phyloP scores from a whole-genome alignment of 2,888 invertebrate species.

The Dendrolimus pini region DNA sequence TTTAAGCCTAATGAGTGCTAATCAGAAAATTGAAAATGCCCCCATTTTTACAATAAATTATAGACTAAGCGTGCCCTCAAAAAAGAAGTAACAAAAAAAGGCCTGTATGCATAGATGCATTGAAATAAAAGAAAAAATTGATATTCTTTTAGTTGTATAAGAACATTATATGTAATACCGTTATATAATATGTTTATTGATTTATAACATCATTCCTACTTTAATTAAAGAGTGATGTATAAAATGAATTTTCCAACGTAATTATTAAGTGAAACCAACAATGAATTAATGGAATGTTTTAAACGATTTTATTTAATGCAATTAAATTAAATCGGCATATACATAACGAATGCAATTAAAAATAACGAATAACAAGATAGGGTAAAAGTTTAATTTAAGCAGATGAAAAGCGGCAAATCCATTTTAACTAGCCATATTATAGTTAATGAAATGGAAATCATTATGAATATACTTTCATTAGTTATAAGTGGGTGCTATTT shows the following conservation, averaged over 20 bases:
- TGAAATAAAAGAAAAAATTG: no score
- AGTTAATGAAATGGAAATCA: slow-evolving; percentile 3
- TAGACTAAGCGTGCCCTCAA: no score
- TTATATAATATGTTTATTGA: no score
- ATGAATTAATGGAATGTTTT: not conserved
- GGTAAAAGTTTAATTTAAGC: not conserved
- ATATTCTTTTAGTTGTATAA: no score
- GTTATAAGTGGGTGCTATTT: slow-evolving; percentile 11
- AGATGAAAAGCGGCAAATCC: not conserved
- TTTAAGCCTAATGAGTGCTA: no score
- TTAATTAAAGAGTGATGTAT: no score
- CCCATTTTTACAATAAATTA: no score
- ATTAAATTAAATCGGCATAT: not conserved
- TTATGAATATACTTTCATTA: slow-evolving; percentile 4
- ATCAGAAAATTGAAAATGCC: no score
- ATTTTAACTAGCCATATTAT: not conserved
- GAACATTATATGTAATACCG: no score
- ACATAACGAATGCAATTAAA: not conserved
- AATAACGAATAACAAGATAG: not conserved
- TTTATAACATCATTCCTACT: no score
- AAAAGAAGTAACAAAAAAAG: no score
- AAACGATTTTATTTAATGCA: not conserved
- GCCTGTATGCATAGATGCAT: no score
- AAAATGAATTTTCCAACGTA: not conserved
- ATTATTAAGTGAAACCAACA: not conserved